Conservation (phyloP, 1,140 invertebrate genomes). For the Ylistrum balloti region DNA sequence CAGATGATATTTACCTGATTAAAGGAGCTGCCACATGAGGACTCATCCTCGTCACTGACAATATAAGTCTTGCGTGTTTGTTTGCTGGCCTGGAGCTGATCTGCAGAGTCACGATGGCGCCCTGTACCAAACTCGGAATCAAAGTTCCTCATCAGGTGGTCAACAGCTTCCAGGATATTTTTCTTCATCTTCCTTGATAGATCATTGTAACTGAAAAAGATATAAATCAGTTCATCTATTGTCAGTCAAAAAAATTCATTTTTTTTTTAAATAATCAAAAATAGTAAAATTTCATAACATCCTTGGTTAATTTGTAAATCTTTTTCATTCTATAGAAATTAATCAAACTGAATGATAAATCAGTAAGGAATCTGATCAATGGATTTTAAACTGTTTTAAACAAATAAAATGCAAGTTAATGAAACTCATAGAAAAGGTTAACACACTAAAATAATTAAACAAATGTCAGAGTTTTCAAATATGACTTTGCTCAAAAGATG, state of each 20-base stretch:
- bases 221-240: no score
- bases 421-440: no score
- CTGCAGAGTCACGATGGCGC: conserved; percentile 58
- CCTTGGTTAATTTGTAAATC: no score
- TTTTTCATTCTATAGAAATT: no score
- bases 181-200: conserved; percentile 73
- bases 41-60: conserved; percentile 79
- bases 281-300: no score
- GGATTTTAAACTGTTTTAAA: no score
- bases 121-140: conserved; percentile 77
- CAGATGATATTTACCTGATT: conserved; percentile 71
- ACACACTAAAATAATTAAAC: no score
- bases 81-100: conserved; percentile 54
- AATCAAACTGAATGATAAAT: no score
- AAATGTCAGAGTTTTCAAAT: no score
- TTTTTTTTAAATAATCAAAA: not conserved
- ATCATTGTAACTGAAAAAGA: conserved; percentile 72
- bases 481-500: no score
- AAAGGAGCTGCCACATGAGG: conserved; percentile 77
- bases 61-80: conserved; percentile 61
- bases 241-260: not conserved
- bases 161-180: conserved; percentile 73
- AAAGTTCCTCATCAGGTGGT: conserved; percentile 77
- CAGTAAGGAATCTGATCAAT: no score
- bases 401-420: no score